Evolutionary conservation across 2,797 vertebrate species (phyloP).

Genomic region (Limnodromus scolopaceus): DNA sequence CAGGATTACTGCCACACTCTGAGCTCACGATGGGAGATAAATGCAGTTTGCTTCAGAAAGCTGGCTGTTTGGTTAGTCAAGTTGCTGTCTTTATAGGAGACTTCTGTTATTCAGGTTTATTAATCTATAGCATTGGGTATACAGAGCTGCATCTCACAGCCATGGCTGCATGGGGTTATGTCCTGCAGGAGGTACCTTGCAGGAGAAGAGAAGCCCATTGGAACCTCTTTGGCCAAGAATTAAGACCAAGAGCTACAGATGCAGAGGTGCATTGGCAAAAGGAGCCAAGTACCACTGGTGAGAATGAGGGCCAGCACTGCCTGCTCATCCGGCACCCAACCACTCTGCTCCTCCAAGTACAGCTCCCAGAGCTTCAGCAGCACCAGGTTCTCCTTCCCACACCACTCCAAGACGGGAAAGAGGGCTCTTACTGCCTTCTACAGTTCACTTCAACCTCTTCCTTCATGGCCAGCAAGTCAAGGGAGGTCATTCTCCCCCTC

Average conservation of each 20-base stretch:
- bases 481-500: no score
- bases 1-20: not conserved
- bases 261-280: not conserved
- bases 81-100: fast-evolving
- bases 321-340: fast-evolving
- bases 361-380: not conserved
- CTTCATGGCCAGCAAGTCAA: not conserved
- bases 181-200: not conserved
- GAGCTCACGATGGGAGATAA: not conserved
- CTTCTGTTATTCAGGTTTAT: not conserved
- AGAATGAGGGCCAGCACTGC: not conserved
- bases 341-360: fast-evolving
- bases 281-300: not conserved
- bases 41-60: not conserved
- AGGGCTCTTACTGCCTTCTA: not conserved
- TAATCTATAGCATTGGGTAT: fast-evolving
- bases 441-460: not conserved
- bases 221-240: not conserved
- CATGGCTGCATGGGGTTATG: fast-evolving
- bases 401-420: not conserved
- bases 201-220: not conserved
- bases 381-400: not conserved
- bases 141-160: not conserved
- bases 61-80: not conserved
- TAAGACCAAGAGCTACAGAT: not conserved